Evolutionary conservation across 2,888 invertebrate genomes (phyloP).

Genomic region (Callyntrura sp.): DNA sequence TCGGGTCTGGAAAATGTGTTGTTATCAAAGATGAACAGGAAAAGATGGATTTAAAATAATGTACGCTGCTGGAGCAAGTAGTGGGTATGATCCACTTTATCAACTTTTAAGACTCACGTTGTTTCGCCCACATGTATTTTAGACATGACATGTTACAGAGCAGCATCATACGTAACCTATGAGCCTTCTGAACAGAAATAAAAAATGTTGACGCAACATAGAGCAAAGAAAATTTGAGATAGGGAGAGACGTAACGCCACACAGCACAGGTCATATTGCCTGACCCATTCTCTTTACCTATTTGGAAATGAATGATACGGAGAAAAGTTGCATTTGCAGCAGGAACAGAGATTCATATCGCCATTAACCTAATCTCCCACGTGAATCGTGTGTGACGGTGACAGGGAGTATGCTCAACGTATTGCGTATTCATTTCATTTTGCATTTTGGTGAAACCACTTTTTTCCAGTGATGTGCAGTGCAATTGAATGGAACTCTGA

Average conservation of each 20-base stretch:
- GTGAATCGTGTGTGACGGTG: not conserved
- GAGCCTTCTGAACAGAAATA: not conserved
- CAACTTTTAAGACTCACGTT: not conserved
- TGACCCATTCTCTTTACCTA: not conserved
- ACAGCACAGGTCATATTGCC: slow-evolving; percentile 6
- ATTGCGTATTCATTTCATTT: not conserved
- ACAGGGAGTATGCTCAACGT: not conserved
- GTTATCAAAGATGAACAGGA: slow-evolving; percentile 20
- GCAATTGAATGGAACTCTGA: not conserved
- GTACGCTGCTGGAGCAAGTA: too few relatives aligned
- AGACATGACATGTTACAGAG: not conserved
- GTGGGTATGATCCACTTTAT: too few relatives aligned
- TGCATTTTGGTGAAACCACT: not conserved
- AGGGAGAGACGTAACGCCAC: not conserved
- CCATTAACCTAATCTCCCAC: slow-evolving; percentile 34
- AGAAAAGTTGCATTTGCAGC: not conserved
- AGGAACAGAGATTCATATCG: slow-evolving; percentile 27
- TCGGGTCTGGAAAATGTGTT: slow-evolving; percentile 6
- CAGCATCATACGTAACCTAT: too few relatives aligned
- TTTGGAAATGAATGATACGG: not conserved
- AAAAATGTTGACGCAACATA: not conserved
- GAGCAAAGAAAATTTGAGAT: not conserved
- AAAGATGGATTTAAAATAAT: slow-evolving; percentile 1
- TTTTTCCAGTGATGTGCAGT: not conserved
- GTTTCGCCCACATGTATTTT: not conserved